Conservation (phyloP, 2,888 invertebrate genomes). For the Germaria angustata region DNA sequence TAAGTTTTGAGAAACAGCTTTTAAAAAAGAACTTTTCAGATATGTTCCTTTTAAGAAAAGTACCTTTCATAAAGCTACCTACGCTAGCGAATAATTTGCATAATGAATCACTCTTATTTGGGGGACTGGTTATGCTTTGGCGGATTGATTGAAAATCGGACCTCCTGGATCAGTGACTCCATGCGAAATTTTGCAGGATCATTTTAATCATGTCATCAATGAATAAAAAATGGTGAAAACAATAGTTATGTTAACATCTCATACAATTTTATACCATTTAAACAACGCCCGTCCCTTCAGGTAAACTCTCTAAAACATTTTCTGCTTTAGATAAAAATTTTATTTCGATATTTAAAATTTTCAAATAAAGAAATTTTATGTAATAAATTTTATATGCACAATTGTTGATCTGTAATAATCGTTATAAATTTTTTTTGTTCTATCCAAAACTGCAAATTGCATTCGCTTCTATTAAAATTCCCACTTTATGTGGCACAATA, state of each 20-base stretch:
- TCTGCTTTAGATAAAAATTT: no score
- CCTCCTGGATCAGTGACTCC: no score
- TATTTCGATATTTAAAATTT: background rate
- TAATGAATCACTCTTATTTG: no score
- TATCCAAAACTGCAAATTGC: conserved; percentile 16
- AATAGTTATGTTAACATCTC: no score
- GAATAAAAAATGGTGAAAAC: no score
- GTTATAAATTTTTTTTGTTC: background rate
- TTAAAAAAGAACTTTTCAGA: background rate
- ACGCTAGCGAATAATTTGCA: no score
- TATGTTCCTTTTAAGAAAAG: background rate
- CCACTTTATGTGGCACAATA: conserved; percentile 15
- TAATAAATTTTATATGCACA: background rate
- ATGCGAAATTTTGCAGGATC: no score
- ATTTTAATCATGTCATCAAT: no score
- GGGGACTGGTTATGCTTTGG: no score
- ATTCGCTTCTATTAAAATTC: background rate
- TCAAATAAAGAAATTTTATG: background rate
- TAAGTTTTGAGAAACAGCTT: background rate
- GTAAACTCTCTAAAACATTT: no score
- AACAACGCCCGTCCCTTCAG: no score
- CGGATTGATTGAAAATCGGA: background rate
- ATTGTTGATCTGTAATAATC: background rate
- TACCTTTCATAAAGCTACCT: no score
- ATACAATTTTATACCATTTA: background rate